Conservation (phyloP, 2,113 vertebrate genomes). For the Ailurus styani region DNA sequence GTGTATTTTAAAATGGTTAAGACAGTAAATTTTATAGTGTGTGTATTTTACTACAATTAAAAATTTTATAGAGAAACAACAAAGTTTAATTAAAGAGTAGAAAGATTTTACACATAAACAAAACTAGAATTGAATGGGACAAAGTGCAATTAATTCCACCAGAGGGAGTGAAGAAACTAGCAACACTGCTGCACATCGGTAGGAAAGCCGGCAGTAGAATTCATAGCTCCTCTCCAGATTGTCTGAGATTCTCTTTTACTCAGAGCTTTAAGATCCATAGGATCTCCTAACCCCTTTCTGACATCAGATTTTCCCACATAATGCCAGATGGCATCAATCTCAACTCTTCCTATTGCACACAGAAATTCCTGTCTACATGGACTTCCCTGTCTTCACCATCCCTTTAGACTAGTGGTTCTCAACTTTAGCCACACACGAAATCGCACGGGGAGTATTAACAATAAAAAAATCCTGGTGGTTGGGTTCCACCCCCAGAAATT, state of each 20-base stretch:
- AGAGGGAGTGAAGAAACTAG: not conserved
- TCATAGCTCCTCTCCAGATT: not conserved
- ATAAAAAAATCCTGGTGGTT: not conserved
- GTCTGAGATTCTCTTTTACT: not conserved
- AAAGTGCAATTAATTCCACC: not conserved
- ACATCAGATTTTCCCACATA: not conserved
- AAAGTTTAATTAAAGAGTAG: not conserved
- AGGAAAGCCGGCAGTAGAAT: not conserved
- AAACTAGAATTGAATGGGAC: not conserved
- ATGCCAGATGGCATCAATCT: not conserved
- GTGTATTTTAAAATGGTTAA: not conserved
- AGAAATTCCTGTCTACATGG: not conserved
- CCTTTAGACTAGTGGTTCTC: not conserved
- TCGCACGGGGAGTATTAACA: not conserved
- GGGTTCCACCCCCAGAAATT: not conserved
- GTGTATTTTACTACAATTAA: not conserved
- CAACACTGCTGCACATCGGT: too few relatives aligned
- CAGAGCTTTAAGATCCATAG: not conserved
- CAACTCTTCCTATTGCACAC: not conserved
- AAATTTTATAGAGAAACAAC: not conserved
- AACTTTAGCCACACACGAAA: not conserved
- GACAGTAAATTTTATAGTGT: not conserved
- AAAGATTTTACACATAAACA: not conserved
- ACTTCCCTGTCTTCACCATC: not conserved
- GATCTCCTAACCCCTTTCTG: not conserved